Base-by-base conservation (phyloP, 2,113 vertebrate genomes). In the Herpailurus yagouaroundi region DNA sequence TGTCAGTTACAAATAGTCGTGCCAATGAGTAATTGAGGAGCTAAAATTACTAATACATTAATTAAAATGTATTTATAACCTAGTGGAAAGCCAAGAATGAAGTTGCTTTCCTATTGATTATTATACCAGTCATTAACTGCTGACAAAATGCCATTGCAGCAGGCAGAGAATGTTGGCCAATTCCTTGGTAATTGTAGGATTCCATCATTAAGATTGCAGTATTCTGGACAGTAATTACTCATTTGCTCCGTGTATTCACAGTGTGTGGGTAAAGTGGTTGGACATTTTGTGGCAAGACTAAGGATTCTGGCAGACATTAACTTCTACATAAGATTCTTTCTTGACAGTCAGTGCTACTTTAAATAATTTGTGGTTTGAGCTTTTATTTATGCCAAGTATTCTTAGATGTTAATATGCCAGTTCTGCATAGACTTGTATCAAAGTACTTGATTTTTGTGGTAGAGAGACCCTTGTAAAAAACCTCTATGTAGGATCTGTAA, bases 21-120 rank as follows among this genome's bases (percentile, higher is more conserved):
- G 71, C 73, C 93, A 79, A 0, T 95, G 94, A 98, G 63, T 96
- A 96, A 97, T 96, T 63, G 63, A 91, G 36, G 63, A 79, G 36
- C 89, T 71, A 71, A 89, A 97, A 85, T 97, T 97, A 95, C 82
- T 97, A 97, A 97, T 97, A 97, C 97, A 96, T 97, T 97, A 97
- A 95, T 98, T 98, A 94, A 96, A 93, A 94, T 93, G 52, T 97
- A 93, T 94, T 96, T 97, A 83, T 93, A 97, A 97, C 94, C 90
- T 48, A 91, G 25, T 76, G 48, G 71, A 97, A 86, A 95, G 82
- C 88, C 91, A 96, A 69, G 66, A 94, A 83, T 91, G 88, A 93
- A 86, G 91, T 96, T 97, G 81, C 81, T 97, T 95, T 97, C 31
- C 68, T 96, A 84, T 98, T 92, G 95, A 98, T 97, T 88, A 76